A percentile compares a stretch with the other conserved stretches of the same genome.
Evolutionary conservation across 2,888 invertebrate genomes (phyloP).

Genomic region (Ectropis crepuscularia): DNA sequence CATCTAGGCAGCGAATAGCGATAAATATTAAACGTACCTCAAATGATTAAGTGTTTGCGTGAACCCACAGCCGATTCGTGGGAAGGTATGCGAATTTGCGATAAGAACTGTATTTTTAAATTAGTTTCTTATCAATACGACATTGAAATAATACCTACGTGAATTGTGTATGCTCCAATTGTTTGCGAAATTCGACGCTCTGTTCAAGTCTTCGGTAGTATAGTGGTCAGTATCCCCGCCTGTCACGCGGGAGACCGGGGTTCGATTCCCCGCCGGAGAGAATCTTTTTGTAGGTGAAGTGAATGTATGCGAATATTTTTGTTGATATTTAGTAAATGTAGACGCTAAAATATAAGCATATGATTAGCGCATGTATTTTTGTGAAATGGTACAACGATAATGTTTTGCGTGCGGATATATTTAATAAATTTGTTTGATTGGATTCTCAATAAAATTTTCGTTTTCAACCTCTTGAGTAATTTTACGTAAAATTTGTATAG

Average conservation of each 20-base stretch:
- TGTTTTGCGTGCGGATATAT: too few species aligned
- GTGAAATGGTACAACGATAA: too few species aligned
- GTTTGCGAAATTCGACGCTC: constrained; percentile 16
- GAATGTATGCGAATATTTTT: neutral
- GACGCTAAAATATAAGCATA: too few species aligned
- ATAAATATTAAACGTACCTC: neutral
- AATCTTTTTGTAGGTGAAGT: constrained; percentile 23
- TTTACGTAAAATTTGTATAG: too few species aligned
- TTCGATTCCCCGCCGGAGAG: constrained; percentile 85
- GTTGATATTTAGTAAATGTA: neutral
- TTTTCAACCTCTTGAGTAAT: too few species aligned
- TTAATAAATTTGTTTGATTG: too few species aligned
- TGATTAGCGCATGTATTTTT: too few species aligned
- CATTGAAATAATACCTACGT: constrained; percentile 5
- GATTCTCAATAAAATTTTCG: too few species aligned
- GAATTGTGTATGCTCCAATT: neutral
- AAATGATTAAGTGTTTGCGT: neutral
- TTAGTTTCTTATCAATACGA: constrained; percentile 7
- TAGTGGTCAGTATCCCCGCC: constrained; percentile 86
- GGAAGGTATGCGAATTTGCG: neutral
- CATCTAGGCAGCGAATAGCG: neutral
- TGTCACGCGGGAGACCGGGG: constrained; percentile 86
- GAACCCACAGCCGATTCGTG: neutral
- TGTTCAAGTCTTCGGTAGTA: constrained; percentile 76
- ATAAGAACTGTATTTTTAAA: constrained; percentile 2